Conservation (phyloP, 2,797 vertebrate genomes). For the Gouania willdenowi region DNA sequence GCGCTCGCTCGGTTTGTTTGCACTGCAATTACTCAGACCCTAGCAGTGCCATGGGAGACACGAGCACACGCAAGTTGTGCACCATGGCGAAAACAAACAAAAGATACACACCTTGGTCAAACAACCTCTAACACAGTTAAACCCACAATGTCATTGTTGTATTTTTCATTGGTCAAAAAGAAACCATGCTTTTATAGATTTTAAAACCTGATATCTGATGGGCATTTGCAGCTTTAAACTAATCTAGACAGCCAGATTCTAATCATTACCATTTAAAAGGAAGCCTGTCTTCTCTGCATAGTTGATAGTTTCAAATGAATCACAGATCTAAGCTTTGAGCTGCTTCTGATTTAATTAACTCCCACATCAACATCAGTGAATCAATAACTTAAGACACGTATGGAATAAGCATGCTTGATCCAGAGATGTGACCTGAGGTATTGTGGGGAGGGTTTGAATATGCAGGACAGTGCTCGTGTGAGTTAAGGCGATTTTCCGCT, state of each 20-base stretch:
- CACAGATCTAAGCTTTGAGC: constrained; percentile 17
- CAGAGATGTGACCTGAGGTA: constrained; percentile 4
- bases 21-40: constrained; percentile 56
- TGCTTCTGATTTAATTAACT: constrained; percentile 58
- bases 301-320: constrained; percentile 36
- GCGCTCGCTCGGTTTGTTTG: constrained; percentile 52
- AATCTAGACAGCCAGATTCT: background rate
- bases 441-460: constrained; percentile 2
- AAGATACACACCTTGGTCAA: constrained; percentile 25
- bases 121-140: constrained; percentile 11
- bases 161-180: constrained; percentile 5
- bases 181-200: background rate
- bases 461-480: background rate
- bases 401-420: constrained; percentile 14
- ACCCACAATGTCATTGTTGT: constrained; percentile 19
- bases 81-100: constrained; percentile 42
- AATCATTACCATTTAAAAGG: constrained; percentile 4
- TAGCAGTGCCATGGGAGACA: constrained; percentile 36
- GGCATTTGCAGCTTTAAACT: background rate
- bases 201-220: background rate
- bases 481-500: constrained; percentile 18
- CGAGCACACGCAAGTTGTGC: constrained; percentile 30
- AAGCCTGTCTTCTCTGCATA: constrained; percentile 12
- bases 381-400: constrained; percentile 42
- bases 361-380: constrained; percentile 44